phyloP scores from a whole-genome alignment of 2,888 invertebrate genomes.

The Drosophila eohydei region DNA sequence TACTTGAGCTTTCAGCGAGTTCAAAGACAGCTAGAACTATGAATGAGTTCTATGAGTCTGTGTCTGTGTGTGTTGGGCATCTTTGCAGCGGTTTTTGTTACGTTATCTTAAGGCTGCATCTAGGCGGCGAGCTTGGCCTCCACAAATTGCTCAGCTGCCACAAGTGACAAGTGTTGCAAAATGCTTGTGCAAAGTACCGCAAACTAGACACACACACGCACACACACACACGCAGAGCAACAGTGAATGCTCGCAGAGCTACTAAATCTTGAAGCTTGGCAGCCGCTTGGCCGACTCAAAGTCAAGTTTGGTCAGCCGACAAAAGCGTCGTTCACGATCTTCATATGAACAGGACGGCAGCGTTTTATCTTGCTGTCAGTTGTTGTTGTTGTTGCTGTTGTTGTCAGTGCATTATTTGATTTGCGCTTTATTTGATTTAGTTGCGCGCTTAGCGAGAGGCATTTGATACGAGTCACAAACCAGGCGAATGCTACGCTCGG shows the following conservation, averaged over 20 bases:
- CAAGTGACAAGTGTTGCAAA: conserved; percentile 69
- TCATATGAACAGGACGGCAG: conserved; percentile 42
- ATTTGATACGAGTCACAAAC: conserved; percentile 52
- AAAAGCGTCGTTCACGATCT: conserved; percentile 52
- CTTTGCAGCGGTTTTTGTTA: conserved; percentile 20
- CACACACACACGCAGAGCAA: conserved; percentile 11
- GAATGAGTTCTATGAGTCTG: conserved; percentile 15
- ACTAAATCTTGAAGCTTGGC: conserved; percentile 43
- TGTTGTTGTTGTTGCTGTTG: conserved; percentile 12
- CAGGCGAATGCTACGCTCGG: neutral
- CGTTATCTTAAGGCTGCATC: conserved; percentile 35
- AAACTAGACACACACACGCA: conserved; percentile 31
- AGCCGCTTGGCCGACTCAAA: conserved; percentile 47
- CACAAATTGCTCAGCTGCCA: conserved; percentile 62
- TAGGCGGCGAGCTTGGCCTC: conserved; percentile 15
- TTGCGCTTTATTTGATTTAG: conserved; percentile 69
- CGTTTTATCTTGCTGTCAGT: conserved; percentile 52
- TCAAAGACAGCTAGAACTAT: conserved; percentile 6
- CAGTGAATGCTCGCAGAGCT: conserved; percentile 24
- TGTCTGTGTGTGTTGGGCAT: neutral
- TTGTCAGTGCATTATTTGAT: conserved; percentile 59
- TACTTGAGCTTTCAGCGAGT: conserved; percentile 29
- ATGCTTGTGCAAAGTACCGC: conserved; percentile 44
- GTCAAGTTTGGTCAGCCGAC: conserved; percentile 67
- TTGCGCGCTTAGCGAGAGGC: conserved; percentile 41